Percentiles rank a stretch among this genome's conserved stretches.
phyloP scores from a whole-genome alignment of 2,888 invertebrate genomes.

The Zele albiditarsus region DNA sequence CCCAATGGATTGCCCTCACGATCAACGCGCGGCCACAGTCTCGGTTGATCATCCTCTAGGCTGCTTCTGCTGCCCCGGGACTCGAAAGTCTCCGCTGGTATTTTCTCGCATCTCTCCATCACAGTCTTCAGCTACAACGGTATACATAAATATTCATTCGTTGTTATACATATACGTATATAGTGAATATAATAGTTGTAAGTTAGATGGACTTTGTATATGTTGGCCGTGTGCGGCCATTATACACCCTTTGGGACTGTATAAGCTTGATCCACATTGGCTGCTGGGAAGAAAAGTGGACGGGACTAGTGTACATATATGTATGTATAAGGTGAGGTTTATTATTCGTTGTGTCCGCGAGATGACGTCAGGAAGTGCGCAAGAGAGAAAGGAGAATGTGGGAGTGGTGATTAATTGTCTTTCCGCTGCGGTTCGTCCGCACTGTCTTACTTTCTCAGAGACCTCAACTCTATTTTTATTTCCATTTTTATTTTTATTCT shows the following conservation, averaged over 20 bases:
- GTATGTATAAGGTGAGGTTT: slow-evolving; percentile 23
- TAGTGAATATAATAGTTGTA: slow-evolving; percentile 16
- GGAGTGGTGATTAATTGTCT: slow-evolving; percentile 63
- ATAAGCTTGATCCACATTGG: slow-evolving; percentile 29
- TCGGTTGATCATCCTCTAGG: slow-evolving; percentile 54
- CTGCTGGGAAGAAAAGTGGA: slow-evolving; percentile 18
- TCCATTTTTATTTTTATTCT: background rate
- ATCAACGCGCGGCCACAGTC: slow-evolving; percentile 76
- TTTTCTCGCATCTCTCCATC: slow-evolving; percentile 81
- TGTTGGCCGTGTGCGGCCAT: background rate
- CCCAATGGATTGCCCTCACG: slow-evolving; percentile 79
- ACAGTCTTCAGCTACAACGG: slow-evolving; percentile 78
- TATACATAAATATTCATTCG: slow-evolving; percentile 32
- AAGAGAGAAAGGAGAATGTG: slow-evolving; percentile 60
- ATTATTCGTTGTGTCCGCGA: slow-evolving; percentile 33
- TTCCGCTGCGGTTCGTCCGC: slow-evolving; percentile 39
- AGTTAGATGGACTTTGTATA: background rate
- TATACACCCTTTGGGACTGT: slow-evolving; percentile 11
- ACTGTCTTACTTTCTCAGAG: slow-evolving; percentile 35
- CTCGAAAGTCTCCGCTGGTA: slow-evolving; percentile 76
- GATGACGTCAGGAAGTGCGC: slow-evolving; percentile 52
- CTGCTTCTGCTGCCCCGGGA: slow-evolving; percentile 66
- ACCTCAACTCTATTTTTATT: slow-evolving; percentile 21
- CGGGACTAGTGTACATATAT: background rate
- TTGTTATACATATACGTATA: background rate